A percentile compares a stretch with the other conserved stretches of the same genome.
These are phyloP conservation scores for Cotesia vestalis DNA, from an alignment of 1,140 invertebrate species.

Conservation along the genomic window DNA sequence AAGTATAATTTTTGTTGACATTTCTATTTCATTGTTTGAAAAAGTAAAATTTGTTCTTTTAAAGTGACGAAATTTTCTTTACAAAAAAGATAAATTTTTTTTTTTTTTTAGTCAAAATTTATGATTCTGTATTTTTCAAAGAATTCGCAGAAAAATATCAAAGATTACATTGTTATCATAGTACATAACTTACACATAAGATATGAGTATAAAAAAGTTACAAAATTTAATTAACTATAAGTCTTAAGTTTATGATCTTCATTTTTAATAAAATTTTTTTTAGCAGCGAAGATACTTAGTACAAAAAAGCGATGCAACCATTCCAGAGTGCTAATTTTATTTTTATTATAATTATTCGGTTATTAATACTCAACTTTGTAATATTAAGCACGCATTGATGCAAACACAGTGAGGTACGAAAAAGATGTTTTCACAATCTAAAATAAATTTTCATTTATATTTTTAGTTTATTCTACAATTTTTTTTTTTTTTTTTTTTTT, in stretches of 20 bases:
- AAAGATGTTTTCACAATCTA: constrained; percentile 35
- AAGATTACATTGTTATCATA: no score
- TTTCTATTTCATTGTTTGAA: no score
- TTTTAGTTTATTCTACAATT: background rate
- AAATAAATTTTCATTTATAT: background rate
- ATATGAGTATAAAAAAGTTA: constrained; percentile 7
- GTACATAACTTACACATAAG: no score
- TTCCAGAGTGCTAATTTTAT: background rate
- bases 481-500: no score
- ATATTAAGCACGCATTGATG: constrained; percentile 27
- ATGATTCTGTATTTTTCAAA: no score
- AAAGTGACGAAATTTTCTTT: no score
- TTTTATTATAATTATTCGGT: background rate
- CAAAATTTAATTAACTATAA: background rate
- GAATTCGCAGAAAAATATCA: no score
- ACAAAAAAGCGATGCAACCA: background rate
- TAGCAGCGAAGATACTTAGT: background rate
- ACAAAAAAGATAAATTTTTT: no score
- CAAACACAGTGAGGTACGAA: constrained; percentile 29
- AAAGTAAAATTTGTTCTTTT: no score
- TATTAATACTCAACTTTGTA: background rate
- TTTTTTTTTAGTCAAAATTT: no score
- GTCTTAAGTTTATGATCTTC: background rate
- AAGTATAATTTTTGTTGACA: no score
- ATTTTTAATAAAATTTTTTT: no score